A percentile compares a stretch with the other conserved stretches of the same genome.
Conservation (phyloP, 2,888 invertebrate genomes). For the Argyra leucocephala region DNA sequence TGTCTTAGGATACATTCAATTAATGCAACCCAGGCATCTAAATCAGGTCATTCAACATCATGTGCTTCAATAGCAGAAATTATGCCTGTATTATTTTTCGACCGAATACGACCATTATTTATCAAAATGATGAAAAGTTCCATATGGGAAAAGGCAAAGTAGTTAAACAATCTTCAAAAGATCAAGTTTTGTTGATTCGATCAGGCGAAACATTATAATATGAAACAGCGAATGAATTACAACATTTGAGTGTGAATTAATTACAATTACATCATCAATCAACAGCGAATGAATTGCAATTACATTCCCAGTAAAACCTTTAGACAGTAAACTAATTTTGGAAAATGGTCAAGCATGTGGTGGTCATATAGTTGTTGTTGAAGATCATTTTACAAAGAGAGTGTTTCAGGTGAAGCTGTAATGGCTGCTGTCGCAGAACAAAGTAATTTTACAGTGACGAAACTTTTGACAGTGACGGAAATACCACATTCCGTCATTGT, state of each 20-base stretch:
- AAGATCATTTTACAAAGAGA: conserved; percentile 69
- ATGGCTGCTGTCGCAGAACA: conserved; percentile 65
- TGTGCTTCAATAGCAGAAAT: conserved; percentile 97
- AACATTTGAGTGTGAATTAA: conserved; percentile 70
- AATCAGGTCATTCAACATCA: conserved; percentile 98
- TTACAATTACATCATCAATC: too few species aligned
- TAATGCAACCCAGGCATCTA: conserved; percentile 83
- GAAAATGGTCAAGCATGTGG: conserved; percentile 67
- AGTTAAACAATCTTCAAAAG: conserved; percentile 62
- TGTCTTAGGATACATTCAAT: conserved; percentile 88
- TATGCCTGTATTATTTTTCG: conserved; percentile 97
- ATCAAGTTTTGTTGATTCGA: conserved; percentile 80
- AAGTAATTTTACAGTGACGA: conserved; percentile 60
- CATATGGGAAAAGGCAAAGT: conserved; percentile 70
- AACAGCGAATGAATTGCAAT: conserved; percentile 67
- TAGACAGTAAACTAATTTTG: conserved; percentile 70
- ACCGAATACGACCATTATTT: conserved; percentile 79
- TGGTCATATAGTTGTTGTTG: conserved; percentile 81
- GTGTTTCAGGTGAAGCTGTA: conserved; percentile 95
- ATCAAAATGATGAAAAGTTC: conserved; percentile 74
- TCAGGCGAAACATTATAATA: conserved; percentile 92
- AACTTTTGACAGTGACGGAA: conserved; percentile 67
- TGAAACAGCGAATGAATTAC: conserved; percentile 68
- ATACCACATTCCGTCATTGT: conserved; percentile 94
- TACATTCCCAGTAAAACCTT: conserved; percentile 91